Base-by-base conservation (phyloP, 2,797 vertebrate genomes). In the Typhlichthys eigenmanni region DNA sequence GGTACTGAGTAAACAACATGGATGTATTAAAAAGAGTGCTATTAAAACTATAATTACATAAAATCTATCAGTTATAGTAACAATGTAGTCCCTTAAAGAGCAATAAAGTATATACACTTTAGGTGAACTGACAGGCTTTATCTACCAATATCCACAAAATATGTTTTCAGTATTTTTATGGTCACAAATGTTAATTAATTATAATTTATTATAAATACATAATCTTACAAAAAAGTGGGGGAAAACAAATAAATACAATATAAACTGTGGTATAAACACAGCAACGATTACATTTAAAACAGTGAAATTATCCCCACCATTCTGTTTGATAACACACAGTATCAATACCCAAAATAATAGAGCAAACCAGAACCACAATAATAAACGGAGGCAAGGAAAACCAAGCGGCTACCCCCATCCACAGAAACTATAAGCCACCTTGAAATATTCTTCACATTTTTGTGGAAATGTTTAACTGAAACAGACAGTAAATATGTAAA, bases 1-100 rank as follows among this genome's bases (percentile, higher is more conserved):
- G 91, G 89, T 92, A 90, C 70, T 72, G 61, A 78, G 59, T 58
- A 45, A 76, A 71, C 47, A 49, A 46, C n/a, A 43, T 34, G 56
- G 60, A 60, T 69, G 34, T 1, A 66, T 14, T 59, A 10, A 64
- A 51, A 19, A 51, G 2, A 8, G 46, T 7, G 19, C 2, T 55
- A 51, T 38, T 4, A 60, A 73, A 73, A 71, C n/a, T 58, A 29
- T 29, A 29, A 29, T 29, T 29, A 29, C 24, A 29, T 29, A 29
- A 29, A 29, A 29, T 4, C 24, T 29, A 29, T 29, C 24, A 0
- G 24, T 29, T 29, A 29, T 29, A 29, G 24, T 29, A 29, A 29
- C 24, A 29, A 29, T 29, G 24, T 29, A 29, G 24, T 29, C 3
- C 4, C 4, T 29, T 29, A 4, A 4, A 29, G 24, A 29, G 24